Conservation (phyloP, 2,797 vertebrate genomes). For the Pyrocephalus nanus region DNA sequence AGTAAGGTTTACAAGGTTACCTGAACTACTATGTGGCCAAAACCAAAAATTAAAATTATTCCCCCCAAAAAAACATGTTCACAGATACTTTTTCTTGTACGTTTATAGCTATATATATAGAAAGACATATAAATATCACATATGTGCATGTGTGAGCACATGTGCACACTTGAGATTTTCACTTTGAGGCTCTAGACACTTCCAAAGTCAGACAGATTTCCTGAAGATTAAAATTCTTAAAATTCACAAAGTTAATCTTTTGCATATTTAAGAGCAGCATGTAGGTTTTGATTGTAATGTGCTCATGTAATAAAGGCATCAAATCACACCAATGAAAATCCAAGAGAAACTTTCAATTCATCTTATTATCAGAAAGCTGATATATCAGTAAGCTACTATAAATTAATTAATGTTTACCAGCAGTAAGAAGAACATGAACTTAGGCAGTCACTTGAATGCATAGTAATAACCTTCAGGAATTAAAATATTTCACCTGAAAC, state of each 20-base stretch:
- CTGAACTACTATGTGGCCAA: background rate
- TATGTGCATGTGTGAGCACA: rapidly evolving
- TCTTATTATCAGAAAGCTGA: background rate
- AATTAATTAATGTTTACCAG: background rate
- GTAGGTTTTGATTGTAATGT: background rate
- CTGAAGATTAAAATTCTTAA: background rate
- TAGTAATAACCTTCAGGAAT: background rate
- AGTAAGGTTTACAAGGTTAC: background rate
- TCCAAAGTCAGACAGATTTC: background rate
- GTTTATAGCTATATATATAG: background rate
- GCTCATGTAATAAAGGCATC: background rate
- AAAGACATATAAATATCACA: rapidly evolving
- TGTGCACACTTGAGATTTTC: rapidly evolving
- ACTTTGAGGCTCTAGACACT: background rate
- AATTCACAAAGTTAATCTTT: background rate
- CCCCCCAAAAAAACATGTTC: rapidly evolving
- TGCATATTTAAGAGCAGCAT: background rate
- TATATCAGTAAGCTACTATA: background rate
- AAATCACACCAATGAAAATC: background rate
- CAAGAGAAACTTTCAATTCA: background rate
- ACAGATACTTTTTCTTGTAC: background rate
- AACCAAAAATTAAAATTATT: background rate
- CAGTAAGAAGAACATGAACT: background rate
- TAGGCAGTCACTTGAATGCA: background rate
- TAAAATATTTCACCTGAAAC: background rate